Conservation (phyloP, 2,888 invertebrate genomes). For the Protonemura montana region DNA sequence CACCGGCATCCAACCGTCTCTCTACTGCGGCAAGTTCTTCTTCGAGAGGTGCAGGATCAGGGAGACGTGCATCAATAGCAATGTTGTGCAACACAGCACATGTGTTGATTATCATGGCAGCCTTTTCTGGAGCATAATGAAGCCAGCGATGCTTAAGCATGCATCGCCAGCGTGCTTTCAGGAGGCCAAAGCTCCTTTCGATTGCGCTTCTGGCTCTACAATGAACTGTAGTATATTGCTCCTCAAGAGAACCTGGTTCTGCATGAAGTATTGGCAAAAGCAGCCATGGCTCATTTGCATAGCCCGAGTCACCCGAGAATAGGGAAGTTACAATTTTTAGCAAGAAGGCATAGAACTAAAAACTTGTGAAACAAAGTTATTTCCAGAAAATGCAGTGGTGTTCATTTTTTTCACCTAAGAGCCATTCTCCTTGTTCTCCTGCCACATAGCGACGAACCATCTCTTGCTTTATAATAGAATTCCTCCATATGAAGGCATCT, state of each 20-base stretch:
- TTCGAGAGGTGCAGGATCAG: neutral
- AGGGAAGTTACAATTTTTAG: neutral
- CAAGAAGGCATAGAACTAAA: neutral
- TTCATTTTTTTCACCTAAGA: conserved; percentile 7
- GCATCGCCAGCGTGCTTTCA: conserved; percentile 44
- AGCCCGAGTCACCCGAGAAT: conserved; percentile 43
- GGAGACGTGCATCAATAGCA: conserved; percentile 22
- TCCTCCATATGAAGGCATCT: conserved; percentile 30
- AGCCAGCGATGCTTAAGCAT: conserved; percentile 37
- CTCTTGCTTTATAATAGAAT: neutral
- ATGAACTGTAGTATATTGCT: conserved; percentile 33
- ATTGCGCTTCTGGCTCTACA: conserved; percentile 16
- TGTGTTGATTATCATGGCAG: conserved; percentile 28
- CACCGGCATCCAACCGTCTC: conserved; percentile 2
- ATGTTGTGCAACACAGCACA: conserved; percentile 40
- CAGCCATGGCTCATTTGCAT: conserved; percentile 45
- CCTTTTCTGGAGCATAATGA: conserved; percentile 28
- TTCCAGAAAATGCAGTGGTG: neutral
- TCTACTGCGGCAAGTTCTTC: neutral
- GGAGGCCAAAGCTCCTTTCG: conserved; percentile 43
- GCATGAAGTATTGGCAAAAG: conserved; percentile 43
- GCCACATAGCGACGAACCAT: conserved; percentile 12
- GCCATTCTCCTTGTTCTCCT: conserved; percentile 18
- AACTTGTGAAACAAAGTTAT: neutral
- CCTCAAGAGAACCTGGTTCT: conserved; percentile 38